Conservation (phyloP, 1,140 invertebrate species). For the Panagrolaimus sp. region DNA sequence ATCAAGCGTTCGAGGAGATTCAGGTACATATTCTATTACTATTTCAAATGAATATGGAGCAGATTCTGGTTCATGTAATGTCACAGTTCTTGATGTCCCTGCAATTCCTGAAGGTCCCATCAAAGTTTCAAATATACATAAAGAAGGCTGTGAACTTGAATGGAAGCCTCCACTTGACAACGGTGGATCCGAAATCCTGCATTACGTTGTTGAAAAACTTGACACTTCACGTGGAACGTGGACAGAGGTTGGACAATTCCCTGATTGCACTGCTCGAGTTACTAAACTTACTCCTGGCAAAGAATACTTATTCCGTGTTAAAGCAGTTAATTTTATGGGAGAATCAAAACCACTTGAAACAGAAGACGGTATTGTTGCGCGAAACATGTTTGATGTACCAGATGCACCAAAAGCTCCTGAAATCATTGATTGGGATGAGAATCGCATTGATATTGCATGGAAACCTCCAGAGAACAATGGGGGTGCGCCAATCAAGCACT, state of each 20-base stretch:
- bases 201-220: conserved; percentile 91
- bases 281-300: conserved; percentile 88
- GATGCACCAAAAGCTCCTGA: conserved; percentile 85
- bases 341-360: conserved; percentile 91
- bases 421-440: conserved; percentile 87
- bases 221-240: conserved; percentile 88
- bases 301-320: conserved; percentile 95
- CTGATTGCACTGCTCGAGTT: conserved; percentile 69
- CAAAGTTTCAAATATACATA: conserved; percentile 73
- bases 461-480: conserved; percentile 81
- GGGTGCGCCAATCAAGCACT: conserved; percentile 79
- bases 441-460: conserved; percentile 87
- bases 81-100: conserved; percentile 69
- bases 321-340: conserved; percentile 94
- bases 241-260: conserved; percentile 61
- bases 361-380: conserved; percentile 79
- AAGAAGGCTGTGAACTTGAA: conserved; percentile 71
- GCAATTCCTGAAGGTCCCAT: conserved; percentile 80
- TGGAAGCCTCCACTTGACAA: conserved; percentile 87
- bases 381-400: conserved; percentile 71
- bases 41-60: conserved; percentile 87
- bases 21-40: conserved; percentile 81
- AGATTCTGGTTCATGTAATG: conserved; percentile 69
- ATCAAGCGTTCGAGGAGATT: conserved; percentile 66
- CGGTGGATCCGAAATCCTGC: conserved; percentile 85